Evolutionary conservation across 2,113 vertebrate species (phyloP).

Genomic region (Sylvilagus bachmani): DNA sequence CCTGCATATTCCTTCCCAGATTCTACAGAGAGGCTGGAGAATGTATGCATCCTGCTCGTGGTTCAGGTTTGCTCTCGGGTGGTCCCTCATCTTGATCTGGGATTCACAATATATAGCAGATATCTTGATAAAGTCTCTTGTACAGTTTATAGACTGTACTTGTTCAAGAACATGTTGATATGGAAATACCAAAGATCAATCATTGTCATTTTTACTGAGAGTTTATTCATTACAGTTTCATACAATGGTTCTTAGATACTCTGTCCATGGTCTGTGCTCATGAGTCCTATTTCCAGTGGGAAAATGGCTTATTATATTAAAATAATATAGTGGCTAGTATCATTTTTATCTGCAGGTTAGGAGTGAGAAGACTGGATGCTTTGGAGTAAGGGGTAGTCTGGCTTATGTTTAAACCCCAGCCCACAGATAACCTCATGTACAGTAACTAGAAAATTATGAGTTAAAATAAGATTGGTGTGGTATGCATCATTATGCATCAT

Average conservation of each 20-base stretch:
- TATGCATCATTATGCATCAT: neutral
- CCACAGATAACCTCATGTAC: neutral
- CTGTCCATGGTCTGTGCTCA: neutral
- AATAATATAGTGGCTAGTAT: neutral
- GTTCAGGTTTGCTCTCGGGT: neutral
- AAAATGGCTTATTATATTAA: neutral
- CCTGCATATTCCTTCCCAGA: neutral
- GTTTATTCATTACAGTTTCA: neutral
- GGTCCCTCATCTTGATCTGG: neutral
- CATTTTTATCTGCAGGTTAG: neutral
- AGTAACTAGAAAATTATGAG: neutral
- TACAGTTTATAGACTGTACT: neutral
- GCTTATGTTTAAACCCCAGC: neutral
- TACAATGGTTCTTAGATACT: neutral
- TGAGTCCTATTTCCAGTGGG: neutral
- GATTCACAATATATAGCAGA: neutral
- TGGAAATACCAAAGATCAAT: neutral
- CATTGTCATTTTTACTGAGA: neutral
- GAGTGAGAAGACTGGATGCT: neutral
- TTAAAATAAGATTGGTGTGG: neutral
- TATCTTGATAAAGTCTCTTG: neutral
- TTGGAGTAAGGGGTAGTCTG: neutral
- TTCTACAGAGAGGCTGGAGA: neutral
- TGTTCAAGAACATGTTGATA: neutral
- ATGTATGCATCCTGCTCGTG: neutral